Percentiles rank a stretch among this genome's conserved stretches.
phyloP scores from a whole-genome alignment of 1,140 invertebrate species.

The Papilio aristodemus region DNA sequence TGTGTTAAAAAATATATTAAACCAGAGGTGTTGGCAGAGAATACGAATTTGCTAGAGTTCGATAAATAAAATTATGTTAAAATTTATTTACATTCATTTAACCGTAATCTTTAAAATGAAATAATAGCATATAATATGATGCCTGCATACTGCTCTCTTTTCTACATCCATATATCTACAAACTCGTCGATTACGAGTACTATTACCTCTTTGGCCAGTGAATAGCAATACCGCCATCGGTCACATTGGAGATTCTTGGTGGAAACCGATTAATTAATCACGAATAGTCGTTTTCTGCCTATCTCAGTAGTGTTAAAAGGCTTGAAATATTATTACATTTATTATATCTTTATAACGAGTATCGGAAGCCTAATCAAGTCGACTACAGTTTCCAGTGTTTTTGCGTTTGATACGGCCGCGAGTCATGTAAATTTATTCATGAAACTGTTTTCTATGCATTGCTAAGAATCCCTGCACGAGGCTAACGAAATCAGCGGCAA shows the following conservation, averaged over 20 bases:
- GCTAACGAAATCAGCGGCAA: slow-evolving; percentile 35
- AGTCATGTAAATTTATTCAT: slow-evolving; percentile 58
- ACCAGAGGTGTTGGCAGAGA: too few relatives aligned
- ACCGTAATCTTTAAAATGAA: too few relatives aligned
- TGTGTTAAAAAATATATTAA: neutral
- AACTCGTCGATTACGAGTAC: too few relatives aligned
- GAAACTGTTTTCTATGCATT: slow-evolving; percentile 53
- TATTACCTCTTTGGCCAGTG: neutral
- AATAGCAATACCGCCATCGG: neutral
- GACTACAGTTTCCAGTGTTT: slow-evolving; percentile 10
- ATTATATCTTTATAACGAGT: neutral
- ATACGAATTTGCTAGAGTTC: too few relatives aligned
- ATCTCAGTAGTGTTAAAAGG: neutral
- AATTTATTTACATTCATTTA: too few relatives aligned
- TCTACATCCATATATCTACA: too few relatives aligned
- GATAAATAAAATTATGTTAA: too few relatives aligned
- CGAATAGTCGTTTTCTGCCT: neutral
- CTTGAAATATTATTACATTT: neutral
- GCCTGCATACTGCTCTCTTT: too few relatives aligned
- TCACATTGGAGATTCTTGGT: neutral
- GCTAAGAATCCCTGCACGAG: slow-evolving; percentile 37
- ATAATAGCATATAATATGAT: too few relatives aligned
- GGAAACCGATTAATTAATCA: neutral
- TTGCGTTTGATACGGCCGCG: slow-evolving; percentile 25
- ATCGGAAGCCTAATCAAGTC: slow-evolving; percentile 9